These are phyloP conservation scores for Flexamia atlantica DNA, from an alignment of 2,888 invertebrate species.

Conservation along the genomic window DNA sequence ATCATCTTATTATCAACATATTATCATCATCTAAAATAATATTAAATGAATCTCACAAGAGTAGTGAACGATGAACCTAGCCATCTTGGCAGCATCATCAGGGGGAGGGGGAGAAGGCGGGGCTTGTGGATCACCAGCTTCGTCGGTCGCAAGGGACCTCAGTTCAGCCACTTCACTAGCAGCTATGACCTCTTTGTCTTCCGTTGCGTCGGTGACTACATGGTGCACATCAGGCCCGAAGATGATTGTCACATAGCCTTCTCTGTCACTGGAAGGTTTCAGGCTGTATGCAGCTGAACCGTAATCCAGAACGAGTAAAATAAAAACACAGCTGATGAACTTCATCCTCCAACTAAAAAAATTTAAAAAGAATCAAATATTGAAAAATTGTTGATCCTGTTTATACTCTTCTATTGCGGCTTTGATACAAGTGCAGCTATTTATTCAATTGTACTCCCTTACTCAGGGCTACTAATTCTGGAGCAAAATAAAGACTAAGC, in stretches of 20 bases:
- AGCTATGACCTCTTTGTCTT: not conserved
- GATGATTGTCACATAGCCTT: not conserved
- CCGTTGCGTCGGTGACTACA: not conserved
- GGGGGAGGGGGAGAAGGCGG: slow-evolving; percentile 77
- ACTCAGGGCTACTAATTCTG: not conserved
- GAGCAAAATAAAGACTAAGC: not conserved
- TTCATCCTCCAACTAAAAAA: not conserved
- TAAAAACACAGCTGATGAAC: not conserved
- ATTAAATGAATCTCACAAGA: slow-evolving; percentile 78
- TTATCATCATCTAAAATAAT: too few relatives aligned
- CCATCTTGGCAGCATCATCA: slow-evolving; percentile 81
- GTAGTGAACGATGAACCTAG: slow-evolving; percentile 84
- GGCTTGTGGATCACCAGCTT: slow-evolving; percentile 68
- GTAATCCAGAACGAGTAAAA: not conserved
- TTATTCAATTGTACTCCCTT: not conserved
- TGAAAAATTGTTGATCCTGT: too few relatives aligned
- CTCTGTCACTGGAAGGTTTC: not conserved
- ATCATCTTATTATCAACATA: too few relatives aligned
- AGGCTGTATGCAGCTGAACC: not conserved
- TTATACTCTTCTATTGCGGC: too few relatives aligned
- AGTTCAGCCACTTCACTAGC: not conserved
- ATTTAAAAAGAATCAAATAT: not conserved
- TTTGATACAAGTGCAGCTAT: not conserved
- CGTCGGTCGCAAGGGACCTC: not conserved
- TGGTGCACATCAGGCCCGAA: not conserved